Evolutionary conservation across 2,888 invertebrate species (phyloP).

Genomic region (Drosophila mayaguana): DNA sequence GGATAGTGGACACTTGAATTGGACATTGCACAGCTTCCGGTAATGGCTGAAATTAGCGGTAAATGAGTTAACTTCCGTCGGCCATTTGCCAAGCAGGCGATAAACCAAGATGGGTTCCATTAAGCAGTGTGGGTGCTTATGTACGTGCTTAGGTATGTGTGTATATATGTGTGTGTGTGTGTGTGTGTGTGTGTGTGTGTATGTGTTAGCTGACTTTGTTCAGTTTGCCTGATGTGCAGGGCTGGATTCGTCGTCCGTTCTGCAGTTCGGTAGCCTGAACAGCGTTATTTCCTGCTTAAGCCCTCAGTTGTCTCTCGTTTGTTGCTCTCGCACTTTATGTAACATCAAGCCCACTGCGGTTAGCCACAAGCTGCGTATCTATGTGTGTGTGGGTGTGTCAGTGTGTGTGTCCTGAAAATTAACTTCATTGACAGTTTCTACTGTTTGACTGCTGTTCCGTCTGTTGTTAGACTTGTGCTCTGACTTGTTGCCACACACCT

Average conservation of each 20-base stretch:
- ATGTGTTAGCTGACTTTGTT: constrained; percentile 2
- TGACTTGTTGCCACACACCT: not conserved
- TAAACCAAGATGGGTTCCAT: constrained; percentile 59
- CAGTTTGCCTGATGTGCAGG: constrained; percentile 26
- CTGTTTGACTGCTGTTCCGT: constrained; percentile 39
- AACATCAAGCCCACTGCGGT: constrained; percentile 61
- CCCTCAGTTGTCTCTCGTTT: constrained; percentile 18
- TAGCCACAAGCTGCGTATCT: constrained; percentile 49
- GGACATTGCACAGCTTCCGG: constrained; percentile 32
- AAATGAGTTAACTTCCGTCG: constrained; percentile 70
- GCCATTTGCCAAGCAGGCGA: constrained; percentile 48
- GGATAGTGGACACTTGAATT: constrained; percentile 15
- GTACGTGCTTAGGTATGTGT: too few species aligned
- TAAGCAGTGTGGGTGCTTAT: constrained; percentile 22
- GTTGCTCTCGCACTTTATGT: constrained; percentile 27
- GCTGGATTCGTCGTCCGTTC: constrained; percentile 13
- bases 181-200: constrained; percentile 11
- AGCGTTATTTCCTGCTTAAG: constrained; percentile 4
- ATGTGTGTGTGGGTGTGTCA: constrained; percentile 16
- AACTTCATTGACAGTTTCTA: constrained; percentile 58
- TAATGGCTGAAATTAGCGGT: constrained; percentile 57
- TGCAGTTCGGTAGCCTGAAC: constrained; percentile 2
- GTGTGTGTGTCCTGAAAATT: constrained; percentile 58
- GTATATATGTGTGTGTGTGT: not conserved
- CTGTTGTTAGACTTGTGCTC: constrained; percentile 31